Evolutionary conservation across 2,797 vertebrate genomes (phyloP).

Genomic region (Allobates femoralis): DNA sequence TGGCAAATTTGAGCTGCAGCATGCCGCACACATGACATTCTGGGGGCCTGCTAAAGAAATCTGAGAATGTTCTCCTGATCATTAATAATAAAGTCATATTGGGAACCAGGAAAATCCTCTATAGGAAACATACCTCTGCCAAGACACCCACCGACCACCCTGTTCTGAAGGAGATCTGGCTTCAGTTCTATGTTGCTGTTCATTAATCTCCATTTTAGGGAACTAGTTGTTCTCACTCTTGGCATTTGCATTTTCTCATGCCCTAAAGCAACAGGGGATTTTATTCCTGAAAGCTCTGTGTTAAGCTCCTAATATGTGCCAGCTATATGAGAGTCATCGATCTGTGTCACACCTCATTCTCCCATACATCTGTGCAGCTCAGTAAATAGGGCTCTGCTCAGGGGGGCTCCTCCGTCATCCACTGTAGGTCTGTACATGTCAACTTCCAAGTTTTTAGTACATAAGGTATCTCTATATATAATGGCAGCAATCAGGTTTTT

Average conservation of each 20-base stretch:
- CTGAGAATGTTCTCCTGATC: neutral
- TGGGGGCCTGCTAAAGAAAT: neutral
- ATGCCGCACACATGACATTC: too few relatives aligned
- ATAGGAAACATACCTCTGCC: neutral
- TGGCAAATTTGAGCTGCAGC: too few relatives aligned
- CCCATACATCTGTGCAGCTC: neutral
- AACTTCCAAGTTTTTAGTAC: neutral
- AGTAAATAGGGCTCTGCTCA: neutral
- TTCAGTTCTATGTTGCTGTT: neutral
- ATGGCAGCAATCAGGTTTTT: neutral
- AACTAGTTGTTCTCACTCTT: neutral
- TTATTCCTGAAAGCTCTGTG: neutral
- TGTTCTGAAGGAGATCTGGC: constrained; percentile 15
- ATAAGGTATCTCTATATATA: neutral
- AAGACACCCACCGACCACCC: neutral
- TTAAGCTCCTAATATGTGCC: neutral
- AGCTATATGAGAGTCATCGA: constrained; percentile 36
- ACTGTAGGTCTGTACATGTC: neutral
- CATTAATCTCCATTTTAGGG: constrained; percentile 32
- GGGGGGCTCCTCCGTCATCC: neutral
- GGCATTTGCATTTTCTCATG: neutral
- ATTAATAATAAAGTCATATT: constrained; percentile 5
- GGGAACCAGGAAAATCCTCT: neutral
- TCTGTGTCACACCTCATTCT: neutral
- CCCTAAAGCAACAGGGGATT: neutral